Evolutionary conservation across 2,113 vertebrate genomes (phyloP).

Genomic region (Fregata magnificens): DNA sequence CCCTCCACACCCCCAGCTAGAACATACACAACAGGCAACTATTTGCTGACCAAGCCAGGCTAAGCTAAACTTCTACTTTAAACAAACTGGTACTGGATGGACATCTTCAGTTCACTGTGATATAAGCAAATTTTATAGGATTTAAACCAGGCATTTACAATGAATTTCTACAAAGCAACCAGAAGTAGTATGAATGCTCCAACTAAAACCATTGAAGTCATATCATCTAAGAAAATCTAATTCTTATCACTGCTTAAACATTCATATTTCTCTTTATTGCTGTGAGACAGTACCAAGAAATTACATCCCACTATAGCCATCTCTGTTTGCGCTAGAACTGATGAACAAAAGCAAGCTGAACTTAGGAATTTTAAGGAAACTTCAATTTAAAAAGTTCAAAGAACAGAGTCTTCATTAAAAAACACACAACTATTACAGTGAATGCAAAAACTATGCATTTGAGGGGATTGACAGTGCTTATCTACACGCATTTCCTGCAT

Average conservation of each 20-base stretch:
- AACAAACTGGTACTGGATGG: neutral
- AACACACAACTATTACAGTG: neutral
- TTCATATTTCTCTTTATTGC: neutral
- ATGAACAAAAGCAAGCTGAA: neutral
- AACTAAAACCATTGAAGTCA: neutral
- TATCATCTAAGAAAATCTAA: neutral
- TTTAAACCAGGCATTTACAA: neutral
- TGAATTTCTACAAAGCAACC: neutral
- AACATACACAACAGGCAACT: neutral
- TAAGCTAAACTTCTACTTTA: neutral
- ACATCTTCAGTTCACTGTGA: neutral
- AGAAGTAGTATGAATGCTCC: neutral
- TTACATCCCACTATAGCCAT: neutral
- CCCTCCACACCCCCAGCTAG: neutral
- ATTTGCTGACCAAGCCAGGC: neutral
- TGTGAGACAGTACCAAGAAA: neutral
- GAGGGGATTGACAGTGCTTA: neutral
- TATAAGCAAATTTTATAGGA: neutral
- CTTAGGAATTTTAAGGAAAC: neutral
- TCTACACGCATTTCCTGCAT: neutral
- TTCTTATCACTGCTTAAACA: neutral
- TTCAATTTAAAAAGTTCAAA: neutral
- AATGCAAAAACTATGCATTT: neutral
- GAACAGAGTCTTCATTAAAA: neutral
- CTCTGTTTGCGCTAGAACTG: neutral